Evolutionary conservation across 2,888 invertebrate genomes (phyloP).

Genomic region (Tenthredo amoena): DNA sequence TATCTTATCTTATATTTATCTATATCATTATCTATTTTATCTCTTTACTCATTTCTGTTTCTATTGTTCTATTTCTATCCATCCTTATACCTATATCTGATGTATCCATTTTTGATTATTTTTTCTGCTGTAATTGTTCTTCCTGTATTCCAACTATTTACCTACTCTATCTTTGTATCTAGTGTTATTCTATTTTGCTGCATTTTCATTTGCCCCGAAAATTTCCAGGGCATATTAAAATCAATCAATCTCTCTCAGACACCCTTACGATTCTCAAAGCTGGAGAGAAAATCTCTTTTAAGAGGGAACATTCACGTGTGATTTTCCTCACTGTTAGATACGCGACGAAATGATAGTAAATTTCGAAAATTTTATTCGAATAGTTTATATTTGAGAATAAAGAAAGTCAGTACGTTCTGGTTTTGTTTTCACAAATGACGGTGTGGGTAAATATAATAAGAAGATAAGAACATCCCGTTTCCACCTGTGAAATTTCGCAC

Average conservation of each 20-base stretch:
- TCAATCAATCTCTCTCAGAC: neutral
- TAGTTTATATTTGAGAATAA: neutral
- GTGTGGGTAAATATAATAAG: slow-evolving; percentile 4
- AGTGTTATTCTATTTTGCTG: too few species aligned
- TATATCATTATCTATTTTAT: too few species aligned
- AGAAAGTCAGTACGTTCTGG: neutral
- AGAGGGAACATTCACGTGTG: neutral
- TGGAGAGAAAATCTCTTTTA: neutral
- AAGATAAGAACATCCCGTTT: slow-evolving; percentile 39
- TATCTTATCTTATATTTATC: too few species aligned
- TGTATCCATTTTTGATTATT: too few species aligned
- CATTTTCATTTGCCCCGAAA: too few species aligned
- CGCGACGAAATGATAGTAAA: neutral
- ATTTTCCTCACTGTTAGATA: neutral
- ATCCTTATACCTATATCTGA: too few species aligned
- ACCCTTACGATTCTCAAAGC: neutral
- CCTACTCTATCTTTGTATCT: too few species aligned
- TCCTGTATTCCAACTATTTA: too few species aligned
- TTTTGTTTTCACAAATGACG: neutral
- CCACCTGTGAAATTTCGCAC: slow-evolving; percentile 47
- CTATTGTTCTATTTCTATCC: too few species aligned
- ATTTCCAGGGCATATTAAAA: too few species aligned
- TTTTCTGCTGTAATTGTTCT: too few species aligned
- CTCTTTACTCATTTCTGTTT: too few species aligned
- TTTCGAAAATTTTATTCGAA: neutral